A percentile compares a stretch with the other conserved stretches of the same genome.
Evolutionary conservation across 2,888 invertebrate genomes (phyloP).

Genomic region (Caenorhabditis zanzibari): DNA sequence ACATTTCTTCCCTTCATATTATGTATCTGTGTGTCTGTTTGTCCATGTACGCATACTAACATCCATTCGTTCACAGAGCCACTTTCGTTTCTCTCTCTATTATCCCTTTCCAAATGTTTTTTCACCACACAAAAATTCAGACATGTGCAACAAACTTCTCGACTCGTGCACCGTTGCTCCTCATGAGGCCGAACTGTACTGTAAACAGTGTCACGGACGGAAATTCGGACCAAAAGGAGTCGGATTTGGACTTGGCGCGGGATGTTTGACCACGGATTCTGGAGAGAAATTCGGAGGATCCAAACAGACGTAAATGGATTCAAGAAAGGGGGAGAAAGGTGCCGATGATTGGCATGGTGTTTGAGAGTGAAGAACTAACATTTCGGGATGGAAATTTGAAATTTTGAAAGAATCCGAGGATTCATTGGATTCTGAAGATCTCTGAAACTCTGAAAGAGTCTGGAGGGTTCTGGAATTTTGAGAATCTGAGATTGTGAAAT

Average conservation of each 20-base stretch:
- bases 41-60: slow-evolving; percentile 17
- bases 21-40: slow-evolving; percentile 18
- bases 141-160: slow-evolving; percentile 93
- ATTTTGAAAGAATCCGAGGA: too few relatives aligned
- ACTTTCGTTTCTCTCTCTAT: slow-evolving; percentile 21
- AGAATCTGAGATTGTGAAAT: too few relatives aligned
- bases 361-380: too few relatives aligned
- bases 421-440: too few relatives aligned
- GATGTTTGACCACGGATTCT: slow-evolving; percentile 95
- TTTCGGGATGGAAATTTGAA: too few relatives aligned
- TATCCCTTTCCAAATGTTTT: neutral
- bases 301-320: slow-evolving; percentile 58
- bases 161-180: slow-evolving; percentile 97
- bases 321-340: slow-evolving; percentile 42
- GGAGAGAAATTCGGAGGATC: slow-evolving; percentile 90
- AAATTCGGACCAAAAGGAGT: slow-evolving; percentile 97
- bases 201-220: slow-evolving; percentile 96
- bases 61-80: slow-evolving; percentile 19
- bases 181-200: slow-evolving; percentile 94
- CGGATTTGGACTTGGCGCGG: slow-evolving; percentile 98
- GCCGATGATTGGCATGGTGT: slow-evolving; percentile 13
- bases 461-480: too few relatives aligned
- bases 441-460: too few relatives aligned
- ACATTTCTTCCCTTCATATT: neutral
- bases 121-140: slow-evolving; percentile 81